These are phyloP conservation scores for Biston betularia DNA, from an alignment of 2,888 invertebrate species.

Conservation along the genomic window DNA sequence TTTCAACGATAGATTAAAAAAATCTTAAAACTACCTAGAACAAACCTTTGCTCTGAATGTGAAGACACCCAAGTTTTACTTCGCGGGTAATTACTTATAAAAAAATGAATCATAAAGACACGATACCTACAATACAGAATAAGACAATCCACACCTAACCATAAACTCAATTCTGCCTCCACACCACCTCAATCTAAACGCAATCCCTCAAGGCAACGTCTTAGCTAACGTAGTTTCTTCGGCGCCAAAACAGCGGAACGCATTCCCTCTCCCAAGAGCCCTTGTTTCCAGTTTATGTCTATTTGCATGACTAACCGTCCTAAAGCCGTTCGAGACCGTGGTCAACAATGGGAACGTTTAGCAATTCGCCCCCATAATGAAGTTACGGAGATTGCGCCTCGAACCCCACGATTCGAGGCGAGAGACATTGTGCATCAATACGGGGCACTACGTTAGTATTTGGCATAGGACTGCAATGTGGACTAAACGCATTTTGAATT, in stretches of 20 bases:
- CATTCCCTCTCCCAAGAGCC: conserved; percentile 57
- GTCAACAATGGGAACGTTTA: conserved; percentile 81
- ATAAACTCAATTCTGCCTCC: conserved; percentile 38
- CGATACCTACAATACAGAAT: conserved; percentile 14
- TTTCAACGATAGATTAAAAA: no score
- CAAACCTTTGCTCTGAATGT: no score
- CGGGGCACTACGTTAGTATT: conserved; percentile 18
- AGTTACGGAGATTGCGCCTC: conserved; percentile 81
- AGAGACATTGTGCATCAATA: conserved; percentile 25
- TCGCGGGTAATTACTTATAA: no score
- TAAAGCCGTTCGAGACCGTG: conserved; percentile 61
- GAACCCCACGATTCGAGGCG: conserved; percentile 61
- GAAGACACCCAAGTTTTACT: no score
- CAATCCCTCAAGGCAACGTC: conserved; percentile 39
- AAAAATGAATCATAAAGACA: conserved; percentile 11
- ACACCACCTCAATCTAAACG: conserved; percentile 40
- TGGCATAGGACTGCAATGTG: conserved; percentile 1
- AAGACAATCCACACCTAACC: conserved; percentile 31
- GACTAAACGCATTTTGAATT: conserved; percentile 2
- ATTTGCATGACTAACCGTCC: conserved; percentile 80
- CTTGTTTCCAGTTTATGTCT: conserved; percentile 69
- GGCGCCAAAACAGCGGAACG: conserved; percentile 51
- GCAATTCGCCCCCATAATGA: conserved; percentile 81
- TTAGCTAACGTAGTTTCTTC: conserved; percentile 49
- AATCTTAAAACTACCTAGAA: no score